Percentiles rank a stretch among this genome's conserved stretches.
Evolutionary conservation across 2,113 vertebrate genomes (phyloP).

Genomic region (Takifugu bimaculatus): DNA sequence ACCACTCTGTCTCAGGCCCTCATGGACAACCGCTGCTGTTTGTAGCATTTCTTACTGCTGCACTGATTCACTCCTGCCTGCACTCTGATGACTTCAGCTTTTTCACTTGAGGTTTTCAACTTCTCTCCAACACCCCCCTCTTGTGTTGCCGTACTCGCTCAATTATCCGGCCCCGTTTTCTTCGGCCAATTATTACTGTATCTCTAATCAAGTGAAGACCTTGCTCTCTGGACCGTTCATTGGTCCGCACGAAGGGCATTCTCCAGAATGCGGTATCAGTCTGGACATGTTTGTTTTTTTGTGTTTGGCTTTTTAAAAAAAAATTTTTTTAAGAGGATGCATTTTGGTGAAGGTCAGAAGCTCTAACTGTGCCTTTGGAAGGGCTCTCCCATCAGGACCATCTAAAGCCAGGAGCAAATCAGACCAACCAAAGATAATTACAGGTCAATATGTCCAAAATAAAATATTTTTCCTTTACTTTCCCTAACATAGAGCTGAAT

Average conservation of each 20-base stretch:
- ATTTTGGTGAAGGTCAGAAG: constrained; percentile 40
- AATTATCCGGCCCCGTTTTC: constrained; percentile 38
- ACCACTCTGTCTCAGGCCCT: constrained; percentile 52
- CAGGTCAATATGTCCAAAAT: constrained; percentile 20
- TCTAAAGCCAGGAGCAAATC: constrained; percentile 43
- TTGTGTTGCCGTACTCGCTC: constrained; percentile 36
- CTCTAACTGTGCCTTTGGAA: constrained; percentile 39
- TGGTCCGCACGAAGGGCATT: constrained; percentile 38
- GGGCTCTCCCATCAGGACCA: constrained; percentile 36
- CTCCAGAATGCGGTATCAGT: constrained; percentile 24
- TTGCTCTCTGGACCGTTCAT: constrained; percentile 44
- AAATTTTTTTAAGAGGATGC: constrained; percentile 25
- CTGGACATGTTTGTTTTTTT: not conserved
- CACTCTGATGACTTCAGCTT: constrained; percentile 53
- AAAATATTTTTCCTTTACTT: not conserved
- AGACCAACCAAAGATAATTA: constrained; percentile 24
- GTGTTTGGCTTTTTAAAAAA: constrained; percentile 1
- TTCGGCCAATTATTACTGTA: constrained; percentile 35
- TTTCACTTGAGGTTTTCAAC: constrained; percentile 39
- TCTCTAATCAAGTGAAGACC: constrained; percentile 45
- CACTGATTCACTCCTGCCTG: constrained; percentile 36
- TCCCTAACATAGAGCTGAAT: not conserved
- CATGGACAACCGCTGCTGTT: constrained; percentile 54
- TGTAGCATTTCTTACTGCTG: constrained; percentile 36
- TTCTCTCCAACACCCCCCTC: constrained; percentile 42